Percentiles rank a stretch among this genome's conserved stretches.
phyloP scores from a whole-genome alignment of 2,888 invertebrate species.

The Orchestes rusci region DNA sequence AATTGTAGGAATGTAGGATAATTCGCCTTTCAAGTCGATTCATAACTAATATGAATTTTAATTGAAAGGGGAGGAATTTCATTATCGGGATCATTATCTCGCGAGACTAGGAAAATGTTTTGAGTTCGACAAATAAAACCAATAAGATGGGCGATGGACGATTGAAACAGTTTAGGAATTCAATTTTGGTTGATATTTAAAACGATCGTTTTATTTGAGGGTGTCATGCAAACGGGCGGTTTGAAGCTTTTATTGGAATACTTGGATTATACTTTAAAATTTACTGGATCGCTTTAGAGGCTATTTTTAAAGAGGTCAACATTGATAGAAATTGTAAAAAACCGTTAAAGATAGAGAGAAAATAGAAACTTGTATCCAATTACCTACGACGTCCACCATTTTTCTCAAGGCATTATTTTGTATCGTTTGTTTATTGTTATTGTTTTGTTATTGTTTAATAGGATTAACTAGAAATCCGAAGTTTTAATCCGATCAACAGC shows the following conservation, averaged over 20 bases:
- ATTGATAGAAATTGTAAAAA: no score
- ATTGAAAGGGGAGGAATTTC: conserved; percentile 28
- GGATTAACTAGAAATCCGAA: no score
- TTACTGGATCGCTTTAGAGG: not conserved
- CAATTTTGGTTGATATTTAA: conserved; percentile 12
- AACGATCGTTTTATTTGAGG: conserved; percentile 3
- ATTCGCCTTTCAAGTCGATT: conserved; percentile 13
- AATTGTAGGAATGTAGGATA: conserved; percentile 18
- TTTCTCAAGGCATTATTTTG: no score
- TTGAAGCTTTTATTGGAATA: conserved; percentile 6
- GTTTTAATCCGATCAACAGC: no score
- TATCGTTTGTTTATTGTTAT: no score
- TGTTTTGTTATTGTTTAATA: no score
- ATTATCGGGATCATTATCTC: conserved; percentile 27
- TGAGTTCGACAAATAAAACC: conserved; percentile 12
- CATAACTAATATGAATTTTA: conserved; percentile 27
- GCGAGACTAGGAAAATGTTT: conserved; percentile 22
- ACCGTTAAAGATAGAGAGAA: no score
- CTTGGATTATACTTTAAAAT: not conserved
- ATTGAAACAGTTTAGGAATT: conserved; percentile 15
- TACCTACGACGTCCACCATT: no score
- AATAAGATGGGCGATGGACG: conserved; percentile 8
- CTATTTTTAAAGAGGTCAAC: no score
- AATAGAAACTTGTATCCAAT: no score
- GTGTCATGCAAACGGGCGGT: conserved; percentile 7